Conservation (phyloP, 2,113 vertebrate species). For the Formicarius rufipectus region DNA sequence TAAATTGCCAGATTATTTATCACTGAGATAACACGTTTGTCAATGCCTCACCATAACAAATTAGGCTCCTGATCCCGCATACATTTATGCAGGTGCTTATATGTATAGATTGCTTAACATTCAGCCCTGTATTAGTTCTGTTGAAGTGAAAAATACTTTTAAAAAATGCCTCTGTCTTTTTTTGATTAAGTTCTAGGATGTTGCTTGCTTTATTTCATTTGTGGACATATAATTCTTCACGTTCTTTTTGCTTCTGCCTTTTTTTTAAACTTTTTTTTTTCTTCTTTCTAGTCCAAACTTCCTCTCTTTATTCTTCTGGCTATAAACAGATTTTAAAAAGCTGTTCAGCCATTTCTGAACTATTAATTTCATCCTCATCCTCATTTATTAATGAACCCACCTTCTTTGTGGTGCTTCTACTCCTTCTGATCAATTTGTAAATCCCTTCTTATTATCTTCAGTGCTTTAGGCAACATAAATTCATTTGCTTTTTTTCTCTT, state of each 20-base stretch:
- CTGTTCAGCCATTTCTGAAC: conserved; percentile 41
- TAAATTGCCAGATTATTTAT: conserved; percentile 44
- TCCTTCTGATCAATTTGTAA: conserved; percentile 55
- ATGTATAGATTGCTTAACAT: not conserved
- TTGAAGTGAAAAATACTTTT: not conserved
- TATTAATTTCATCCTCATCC: conserved; percentile 48
- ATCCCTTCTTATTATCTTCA: conserved; percentile 59
- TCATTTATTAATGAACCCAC: conserved; percentile 64
- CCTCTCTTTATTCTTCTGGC: not conserved
- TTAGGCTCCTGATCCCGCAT: conserved; percentile 38
- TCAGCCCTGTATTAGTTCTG: not conserved
- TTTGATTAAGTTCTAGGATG: conserved; percentile 7
- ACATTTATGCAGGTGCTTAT: conserved; percentile 25
- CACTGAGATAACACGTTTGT: conserved; percentile 37
- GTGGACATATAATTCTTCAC: not conserved
- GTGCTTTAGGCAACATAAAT: conserved; percentile 39
- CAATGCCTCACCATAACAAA: conserved; percentile 35
- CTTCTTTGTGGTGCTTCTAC: conserved; percentile 44
- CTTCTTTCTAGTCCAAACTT: not conserved
- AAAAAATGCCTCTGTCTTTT: not conserved
- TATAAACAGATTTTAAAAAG: conserved; percentile 10
- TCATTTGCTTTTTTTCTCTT: not conserved
- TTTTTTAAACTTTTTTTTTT: not conserved
- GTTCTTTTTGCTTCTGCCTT: not conserved
- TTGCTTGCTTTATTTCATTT: not conserved